Percentiles rank a stretch among this genome's conserved stretches.
These are phyloP conservation scores for Troides aeacus DNA, from an alignment of 2,888 invertebrate species.

Conservation along the genomic window DNA sequence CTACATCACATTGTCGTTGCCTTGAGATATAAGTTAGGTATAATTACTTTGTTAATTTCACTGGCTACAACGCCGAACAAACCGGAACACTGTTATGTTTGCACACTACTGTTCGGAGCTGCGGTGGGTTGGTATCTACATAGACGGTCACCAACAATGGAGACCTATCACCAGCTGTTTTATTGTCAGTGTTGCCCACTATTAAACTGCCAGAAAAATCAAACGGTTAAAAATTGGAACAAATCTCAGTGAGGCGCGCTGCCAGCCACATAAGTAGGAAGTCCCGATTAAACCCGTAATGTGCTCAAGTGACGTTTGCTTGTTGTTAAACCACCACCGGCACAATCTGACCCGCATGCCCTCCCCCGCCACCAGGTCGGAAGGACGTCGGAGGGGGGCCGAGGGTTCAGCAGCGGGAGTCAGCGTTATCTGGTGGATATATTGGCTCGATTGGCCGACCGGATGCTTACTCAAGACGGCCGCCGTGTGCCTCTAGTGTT, in stretches of 20 bases:
- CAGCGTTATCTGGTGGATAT: slow-evolving; percentile 54
- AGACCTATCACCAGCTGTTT: not conserved
- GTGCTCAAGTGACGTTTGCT: slow-evolving; percentile 72
- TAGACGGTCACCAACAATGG: no score
- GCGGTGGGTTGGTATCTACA: no score
- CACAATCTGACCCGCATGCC: slow-evolving; percentile 45
- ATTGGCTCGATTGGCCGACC: slow-evolving; percentile 74
- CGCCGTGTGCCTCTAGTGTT: slow-evolving; percentile 43
- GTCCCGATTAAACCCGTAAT: slow-evolving; percentile 74
- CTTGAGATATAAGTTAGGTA: no score
- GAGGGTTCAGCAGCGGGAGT: slow-evolving; percentile 41
- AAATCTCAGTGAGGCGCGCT: slow-evolving; percentile 68
- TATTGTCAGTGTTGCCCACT: not conserved
- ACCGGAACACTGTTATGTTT: no score
- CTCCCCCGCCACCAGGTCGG: slow-evolving; percentile 35
- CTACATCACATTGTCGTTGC: no score
- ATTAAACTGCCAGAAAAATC: slow-evolving; percentile 33
- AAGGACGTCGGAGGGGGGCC: slow-evolving; percentile 35
- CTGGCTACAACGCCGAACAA: no score
- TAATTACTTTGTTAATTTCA: no score
- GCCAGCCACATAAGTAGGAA: slow-evolving; percentile 71
- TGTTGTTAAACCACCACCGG: slow-evolving; percentile 54
- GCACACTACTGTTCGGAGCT: no score
- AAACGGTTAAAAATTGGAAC: slow-evolving; percentile 65
- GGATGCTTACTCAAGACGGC: slow-evolving; percentile 75